Evolutionary conservation across 1,140 invertebrate genomes (phyloP), one percentile per base, ranked within the genome.

Genomic region (Diprion similis): DNA sequence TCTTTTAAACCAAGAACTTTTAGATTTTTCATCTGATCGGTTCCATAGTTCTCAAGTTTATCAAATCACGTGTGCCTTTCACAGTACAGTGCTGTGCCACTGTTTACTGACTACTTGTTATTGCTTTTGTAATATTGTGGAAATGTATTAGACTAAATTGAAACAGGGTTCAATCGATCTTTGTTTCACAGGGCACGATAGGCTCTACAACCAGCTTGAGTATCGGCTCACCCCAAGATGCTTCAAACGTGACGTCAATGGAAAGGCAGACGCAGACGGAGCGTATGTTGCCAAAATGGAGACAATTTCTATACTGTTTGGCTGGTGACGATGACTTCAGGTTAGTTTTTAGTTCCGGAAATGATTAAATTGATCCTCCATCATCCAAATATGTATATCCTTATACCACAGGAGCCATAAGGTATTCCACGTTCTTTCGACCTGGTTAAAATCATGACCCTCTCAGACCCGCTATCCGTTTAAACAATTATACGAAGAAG

Each of bases 241-340:
- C 88, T 66, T 82, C 86, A 68, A 85, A 85, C 71, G 87, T 90
- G 0, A 88, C 90, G 13, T 95, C 93, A 0, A 92, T 95, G 90
- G 94, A 95, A 80, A 89, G 93, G 19, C 94, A 93, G 70, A 96
- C 95, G 0, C 95, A 96, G 88, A 96, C 94, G 0, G 94, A 96
- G 82, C 78, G 82, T 19, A 89, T 91, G 75, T 89, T 94, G 24
- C 92, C 93, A 0, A 92, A 92, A 78, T 95, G 93, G 92, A 89
- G 90, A 66, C 94, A 96, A 80, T 92, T 96, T 74, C 85, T 95
- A 37, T 94, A 94, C 79, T 96, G 95, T 82, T 87, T 96, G 3
- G 91, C 92, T 47, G 95, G 94, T 0, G 93, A 96, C 79, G 93
- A 93, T 76, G 91, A 91, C 66, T 97, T 94, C 82, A 90, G 94